phyloP scores from a whole-genome alignment of 2,797 vertebrate species.

The Ammospiza maritima region DNA sequence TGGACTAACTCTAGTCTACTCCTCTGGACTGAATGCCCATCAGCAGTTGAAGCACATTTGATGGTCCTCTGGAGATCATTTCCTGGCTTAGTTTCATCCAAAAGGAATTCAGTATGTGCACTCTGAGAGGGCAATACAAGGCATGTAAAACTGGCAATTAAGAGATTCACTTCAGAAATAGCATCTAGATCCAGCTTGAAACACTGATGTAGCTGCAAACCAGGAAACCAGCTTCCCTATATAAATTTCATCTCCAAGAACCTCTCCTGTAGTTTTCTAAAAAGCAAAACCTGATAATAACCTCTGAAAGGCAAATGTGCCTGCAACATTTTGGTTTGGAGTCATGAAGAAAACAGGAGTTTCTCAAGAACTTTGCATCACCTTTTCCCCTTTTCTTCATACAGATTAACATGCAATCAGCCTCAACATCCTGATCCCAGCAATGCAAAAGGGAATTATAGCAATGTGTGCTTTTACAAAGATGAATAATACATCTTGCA shows the following conservation, averaged over 20 bases:
- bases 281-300: neutral
- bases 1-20: neutral
- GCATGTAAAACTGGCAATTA: neutral
- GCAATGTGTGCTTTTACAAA: neutral
- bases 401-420: neutral
- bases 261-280: neutral
- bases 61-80: neutral
- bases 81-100: neutral
- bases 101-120: neutral
- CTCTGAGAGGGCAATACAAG: neutral
- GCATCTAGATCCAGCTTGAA: neutral
- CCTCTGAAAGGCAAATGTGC: neutral
- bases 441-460: neutral
- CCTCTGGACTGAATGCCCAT: neutral
- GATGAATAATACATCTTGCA: neutral
- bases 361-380: neutral
- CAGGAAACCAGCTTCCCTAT: neutral
- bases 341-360: neutral
- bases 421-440: neutral
- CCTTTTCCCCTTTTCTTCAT: neutral
- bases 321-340: neutral
- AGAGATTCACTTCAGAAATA: neutral
- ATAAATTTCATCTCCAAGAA: neutral
- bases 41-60: neutral
- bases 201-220: neutral